Conservation (phyloP, 2,888 invertebrate genomes). For the Pterobdella sp. region DNA sequence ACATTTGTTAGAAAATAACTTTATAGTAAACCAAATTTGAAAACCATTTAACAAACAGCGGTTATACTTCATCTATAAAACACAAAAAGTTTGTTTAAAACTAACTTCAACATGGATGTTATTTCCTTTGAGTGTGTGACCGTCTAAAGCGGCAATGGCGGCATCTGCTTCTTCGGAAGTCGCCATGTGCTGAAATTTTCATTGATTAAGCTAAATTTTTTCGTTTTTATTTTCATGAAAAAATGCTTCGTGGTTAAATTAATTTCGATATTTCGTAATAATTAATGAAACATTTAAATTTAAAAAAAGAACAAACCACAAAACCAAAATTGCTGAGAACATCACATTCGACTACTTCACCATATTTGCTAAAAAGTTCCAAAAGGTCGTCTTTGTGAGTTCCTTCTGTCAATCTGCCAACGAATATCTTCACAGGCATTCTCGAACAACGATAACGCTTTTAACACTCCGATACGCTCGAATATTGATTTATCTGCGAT, state of each 20-base stretch:
- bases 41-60: too few relatives aligned
- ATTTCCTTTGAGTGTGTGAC: constrained; percentile 22
- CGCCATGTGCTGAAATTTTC: constrained; percentile 17
- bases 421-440: constrained; percentile 63
- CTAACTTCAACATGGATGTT: constrained; percentile 25
- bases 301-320: constrained; percentile 57
- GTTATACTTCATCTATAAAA: neutral
- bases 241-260: too few relatives aligned
- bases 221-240: too few relatives aligned
- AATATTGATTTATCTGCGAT: constrained; percentile 8
- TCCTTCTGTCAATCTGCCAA: constrained; percentile 87
- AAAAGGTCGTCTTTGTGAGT: constrained; percentile 84
- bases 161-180: constrained; percentile 19
- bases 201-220: neutral
- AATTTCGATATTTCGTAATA: too few relatives aligned
- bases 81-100: neutral
- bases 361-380: constrained; percentile 86
- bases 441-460: constrained; percentile 12
- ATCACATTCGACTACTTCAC: constrained; percentile 91
- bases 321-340: constrained; percentile 96
- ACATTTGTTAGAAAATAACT: too few relatives aligned
- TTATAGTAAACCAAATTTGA: too few relatives aligned
- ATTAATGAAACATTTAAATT: too few relatives aligned
- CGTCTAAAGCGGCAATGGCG: constrained; percentile 23
- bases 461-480: constrained; percentile 6